Base-by-base conservation (phyloP, 2,797 vertebrate species). In the Argentina silus region DNA sequence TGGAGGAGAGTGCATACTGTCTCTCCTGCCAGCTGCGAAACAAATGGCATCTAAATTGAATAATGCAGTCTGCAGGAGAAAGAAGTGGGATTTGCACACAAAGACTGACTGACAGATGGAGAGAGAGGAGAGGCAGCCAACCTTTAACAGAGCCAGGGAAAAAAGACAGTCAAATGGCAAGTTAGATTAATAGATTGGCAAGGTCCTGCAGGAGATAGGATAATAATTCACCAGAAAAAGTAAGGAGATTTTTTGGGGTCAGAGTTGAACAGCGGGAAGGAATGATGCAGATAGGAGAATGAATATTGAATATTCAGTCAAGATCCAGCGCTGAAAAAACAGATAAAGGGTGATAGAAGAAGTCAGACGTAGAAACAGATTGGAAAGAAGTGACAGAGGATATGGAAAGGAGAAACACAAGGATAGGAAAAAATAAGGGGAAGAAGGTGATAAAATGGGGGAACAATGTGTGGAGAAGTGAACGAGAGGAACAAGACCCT, bases 71-170 rank as follows among this genome's bases (percentile, higher is more conserved):
- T 87, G 86, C 82, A 77, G 85, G 86, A 87, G 83, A 89, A 90
- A 90, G 90, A 90, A 83, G 88, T 88, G 91, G 91, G 91, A 93
- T 93, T 93, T 94, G 89, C 92, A 92, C 92, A 94, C 91, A 94
- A 93, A 94, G 92, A 92, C 90, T 92, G 93, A 94, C 82, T 94
- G 93, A 93, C 92, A 94, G 92, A 93, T 90, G 87, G 88, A 92
- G 89, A 83, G 87, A 86, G 90, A 91, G 85, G 84, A 91, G 87
- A 91, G 87, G 89, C 90, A 93, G 92, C 83, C 92, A 94, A 93
- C 88, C 92, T 92, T 93, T 93, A 91, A 92, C 88, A 88, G 90
- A 92, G 88, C 88, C 87, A 83, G 77, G 85, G 85, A 88, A 87
- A 89, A 87, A 88, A 93, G 90, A 90, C 89, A 90, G 91, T 89